These are phyloP conservation scores for Drosophila parthenogenetica DNA, from an alignment of 2,888 invertebrate genomes.

Conservation along the genomic window DNA sequence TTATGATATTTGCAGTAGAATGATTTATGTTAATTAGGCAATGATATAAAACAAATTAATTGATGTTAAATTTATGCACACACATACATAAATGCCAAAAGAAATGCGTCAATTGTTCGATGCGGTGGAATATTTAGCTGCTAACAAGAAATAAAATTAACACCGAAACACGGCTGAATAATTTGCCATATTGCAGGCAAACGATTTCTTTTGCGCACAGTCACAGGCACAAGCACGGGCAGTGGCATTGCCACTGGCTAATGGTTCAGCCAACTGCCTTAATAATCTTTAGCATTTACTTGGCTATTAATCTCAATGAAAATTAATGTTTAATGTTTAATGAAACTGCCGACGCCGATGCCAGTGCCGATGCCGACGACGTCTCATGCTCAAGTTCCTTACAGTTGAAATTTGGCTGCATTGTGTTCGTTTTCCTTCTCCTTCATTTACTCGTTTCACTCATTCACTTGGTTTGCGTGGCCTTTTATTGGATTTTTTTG, in stretches of 20 bases:
- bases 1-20: constrained; percentile 39
- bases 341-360: constrained; percentile 49
- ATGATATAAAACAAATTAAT: constrained; percentile 51
- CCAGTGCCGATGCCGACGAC: background rate
- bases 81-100: too few relatives aligned
- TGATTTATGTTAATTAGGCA: constrained; percentile 72
- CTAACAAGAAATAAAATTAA: constrained; percentile 60
- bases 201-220: constrained; percentile 23
- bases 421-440: constrained; percentile 21
- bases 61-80: constrained; percentile 8
- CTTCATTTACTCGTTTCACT: background rate
- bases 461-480: constrained; percentile 12
- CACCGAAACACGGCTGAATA: constrained; percentile 40
- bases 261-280: constrained; percentile 45
- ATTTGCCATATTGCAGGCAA: constrained; percentile 29
- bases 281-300: constrained; percentile 79
- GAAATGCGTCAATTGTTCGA: background rate
- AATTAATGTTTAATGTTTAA: constrained; percentile 73
- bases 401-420: constrained; percentile 45
- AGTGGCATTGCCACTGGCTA: constrained; percentile 21
- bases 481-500: constrained; percentile 30
- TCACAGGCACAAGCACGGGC: constrained; percentile 25
- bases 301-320: constrained; percentile 81
- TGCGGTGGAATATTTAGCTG: constrained; percentile 22
- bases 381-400: background rate